A percentile compares a stretch with the other conserved stretches of the same genome.
phyloP scores from a whole-genome alignment of 2,797 vertebrate species.

The Dromococcyx pavoninus region DNA sequence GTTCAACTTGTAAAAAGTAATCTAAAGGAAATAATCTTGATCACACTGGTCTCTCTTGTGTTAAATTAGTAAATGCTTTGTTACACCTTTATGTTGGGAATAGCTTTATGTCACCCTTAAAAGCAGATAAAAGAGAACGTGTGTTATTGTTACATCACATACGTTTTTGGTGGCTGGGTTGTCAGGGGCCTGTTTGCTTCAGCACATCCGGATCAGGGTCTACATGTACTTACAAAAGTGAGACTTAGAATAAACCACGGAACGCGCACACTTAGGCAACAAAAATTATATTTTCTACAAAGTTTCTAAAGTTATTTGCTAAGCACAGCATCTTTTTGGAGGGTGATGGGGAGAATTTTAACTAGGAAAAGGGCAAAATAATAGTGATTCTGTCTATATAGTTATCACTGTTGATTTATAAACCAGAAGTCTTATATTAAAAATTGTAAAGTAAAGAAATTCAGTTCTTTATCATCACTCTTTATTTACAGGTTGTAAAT shows the following conservation, averaged over 20 bases:
- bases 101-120: neutral
- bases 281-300: neutral
- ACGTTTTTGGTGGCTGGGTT: neutral
- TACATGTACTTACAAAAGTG: neutral
- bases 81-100: neutral
- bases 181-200: neutral
- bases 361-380: neutral
- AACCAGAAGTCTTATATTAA: neutral
- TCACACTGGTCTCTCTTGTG: rapidly evolving
- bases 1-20: neutral
- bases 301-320: neutral
- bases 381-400: neutral
- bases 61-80: neutral
- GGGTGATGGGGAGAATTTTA: neutral
- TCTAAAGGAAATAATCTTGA: neutral
- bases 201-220: neutral
- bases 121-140: neutral
- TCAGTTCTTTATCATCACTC: neutral
- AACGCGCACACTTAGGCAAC: neutral
- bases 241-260: neutral
- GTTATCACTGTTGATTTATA: neutral
- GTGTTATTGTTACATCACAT: neutral
- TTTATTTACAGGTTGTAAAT: neutral
- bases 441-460: neutral
- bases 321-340: neutral